phyloP scores from a whole-genome alignment of 2,888 invertebrate species.

The Spilosoma lubricipeda region DNA sequence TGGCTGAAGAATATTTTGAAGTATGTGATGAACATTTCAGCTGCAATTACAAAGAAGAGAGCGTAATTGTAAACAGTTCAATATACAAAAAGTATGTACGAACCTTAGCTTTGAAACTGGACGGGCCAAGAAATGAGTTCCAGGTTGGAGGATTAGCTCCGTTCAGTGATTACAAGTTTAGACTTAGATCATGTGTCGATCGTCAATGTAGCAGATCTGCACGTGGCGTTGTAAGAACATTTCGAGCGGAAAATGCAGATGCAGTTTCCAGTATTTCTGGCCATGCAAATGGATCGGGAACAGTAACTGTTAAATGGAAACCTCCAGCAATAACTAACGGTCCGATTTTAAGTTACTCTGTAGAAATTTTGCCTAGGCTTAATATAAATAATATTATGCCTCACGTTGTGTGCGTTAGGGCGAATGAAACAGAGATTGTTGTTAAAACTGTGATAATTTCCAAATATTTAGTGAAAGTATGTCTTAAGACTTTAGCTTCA shows the following conservation, averaged over 20 bases:
- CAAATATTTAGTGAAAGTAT: slow-evolving; percentile 56
- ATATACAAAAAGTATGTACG: slow-evolving; percentile 61
- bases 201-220: slow-evolving; percentile 70
- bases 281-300: slow-evolving; percentile 54
- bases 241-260: slow-evolving; percentile 64
- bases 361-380: slow-evolving; percentile 69
- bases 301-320: slow-evolving; percentile 68
- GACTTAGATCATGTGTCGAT: slow-evolving; percentile 70
- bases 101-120: slow-evolving; percentile 65
- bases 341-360: slow-evolving; percentile 70
- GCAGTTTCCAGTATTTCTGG: slow-evolving; percentile 58
- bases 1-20: slow-evolving; percentile 74
- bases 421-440: slow-evolving; percentile 50
- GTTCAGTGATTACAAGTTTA: slow-evolving; percentile 76
- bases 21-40: slow-evolving; percentile 62
- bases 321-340: slow-evolving; percentile 73
- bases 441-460: slow-evolving; percentile 56
- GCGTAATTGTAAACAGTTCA: slow-evolving; percentile 58
- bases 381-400: slow-evolving; percentile 54
- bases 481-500: slow-evolving; percentile 53
- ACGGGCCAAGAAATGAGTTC: slow-evolving; percentile 55
- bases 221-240: slow-evolving; percentile 70
- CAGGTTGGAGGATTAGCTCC: slow-evolving; percentile 72
- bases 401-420: slow-evolving; percentile 66
- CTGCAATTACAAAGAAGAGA: slow-evolving; percentile 61